Conservation (phyloP, 2,797 vertebrate genomes). For the Hypotaenidia philippensis region DNA sequence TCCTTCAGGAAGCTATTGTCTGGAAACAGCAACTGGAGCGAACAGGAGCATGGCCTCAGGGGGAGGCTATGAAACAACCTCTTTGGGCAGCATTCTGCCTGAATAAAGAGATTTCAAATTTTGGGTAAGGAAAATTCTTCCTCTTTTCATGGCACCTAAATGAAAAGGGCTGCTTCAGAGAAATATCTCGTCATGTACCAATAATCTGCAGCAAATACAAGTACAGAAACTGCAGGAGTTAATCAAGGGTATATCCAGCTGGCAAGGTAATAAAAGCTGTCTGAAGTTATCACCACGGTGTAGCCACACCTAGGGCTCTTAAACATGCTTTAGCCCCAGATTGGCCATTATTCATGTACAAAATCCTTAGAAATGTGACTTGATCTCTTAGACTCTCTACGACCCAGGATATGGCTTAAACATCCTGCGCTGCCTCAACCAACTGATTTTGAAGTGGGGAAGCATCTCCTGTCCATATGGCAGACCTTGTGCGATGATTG, state of each 20-base stretch:
- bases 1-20: neutral
- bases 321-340: neutral
- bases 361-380: neutral
- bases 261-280: neutral
- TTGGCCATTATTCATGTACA: neutral
- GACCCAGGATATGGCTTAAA: neutral
- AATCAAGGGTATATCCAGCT: neutral
- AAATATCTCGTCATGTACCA: neutral
- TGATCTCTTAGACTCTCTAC: neutral
- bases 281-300: neutral
- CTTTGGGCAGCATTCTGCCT: neutral
- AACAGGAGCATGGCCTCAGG: neutral
- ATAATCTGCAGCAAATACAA: neutral
- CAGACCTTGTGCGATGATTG: neutral
- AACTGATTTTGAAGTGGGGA: neutral
- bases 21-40: neutral
- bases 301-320: neutral
- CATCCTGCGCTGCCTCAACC: neutral
- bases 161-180: neutral
- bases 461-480: accelerated
- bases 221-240: neutral
- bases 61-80: neutral
- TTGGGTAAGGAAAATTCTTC: neutral
- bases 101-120: neutral
- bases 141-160: neutral